A percentile compares a stretch with the other conserved stretches of the same genome.
Evolutionary conservation across 2,888 invertebrate genomes (phyloP).

Genomic region (Microdon myrmicae): DNA sequence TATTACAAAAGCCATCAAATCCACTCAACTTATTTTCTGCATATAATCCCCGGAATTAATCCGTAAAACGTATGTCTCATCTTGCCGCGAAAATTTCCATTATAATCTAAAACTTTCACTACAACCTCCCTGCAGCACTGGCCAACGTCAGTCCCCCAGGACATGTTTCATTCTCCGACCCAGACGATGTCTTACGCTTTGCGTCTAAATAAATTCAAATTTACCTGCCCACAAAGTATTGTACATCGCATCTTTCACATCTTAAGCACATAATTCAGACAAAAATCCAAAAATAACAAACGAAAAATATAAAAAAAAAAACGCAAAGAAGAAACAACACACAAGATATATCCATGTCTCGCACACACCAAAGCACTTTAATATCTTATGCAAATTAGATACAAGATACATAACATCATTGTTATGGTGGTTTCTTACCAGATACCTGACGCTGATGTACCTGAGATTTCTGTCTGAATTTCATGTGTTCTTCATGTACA

Average conservation of each 20-base stretch:
- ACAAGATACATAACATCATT: conserved; percentile 51
- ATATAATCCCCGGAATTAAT: too few relatives aligned
- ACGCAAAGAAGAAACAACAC: too few relatives aligned
- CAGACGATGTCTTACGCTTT: conserved; percentile 10
- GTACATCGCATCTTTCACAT: conserved; percentile 33
- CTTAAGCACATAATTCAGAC: conserved; percentile 32
- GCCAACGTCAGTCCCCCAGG: too few relatives aligned
- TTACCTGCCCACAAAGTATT: conserved; percentile 22
- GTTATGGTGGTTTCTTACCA: conserved; percentile 43
- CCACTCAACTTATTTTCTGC: too few relatives aligned
- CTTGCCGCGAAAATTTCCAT: too few relatives aligned
- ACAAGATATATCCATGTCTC: too few relatives aligned
- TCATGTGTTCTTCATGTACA: conserved; percentile 6
- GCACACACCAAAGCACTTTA: conserved; percentile 42
- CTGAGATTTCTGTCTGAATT: conserved; percentile 4
- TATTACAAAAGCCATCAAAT: too few relatives aligned
- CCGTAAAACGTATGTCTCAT: too few relatives aligned
- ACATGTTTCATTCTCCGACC: too few relatives aligned
- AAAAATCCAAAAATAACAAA: conserved; percentile 17
- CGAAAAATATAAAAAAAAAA: conserved; percentile 13
- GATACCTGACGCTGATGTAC: conserved; percentile 11
- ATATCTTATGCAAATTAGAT: conserved; percentile 52
- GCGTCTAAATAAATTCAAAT: conserved; percentile 26
- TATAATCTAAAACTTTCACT: too few relatives aligned
- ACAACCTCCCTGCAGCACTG: too few relatives aligned